Conservation (phyloP, 1,140 invertebrate genomes). For the Achatina immaculata region DNA sequence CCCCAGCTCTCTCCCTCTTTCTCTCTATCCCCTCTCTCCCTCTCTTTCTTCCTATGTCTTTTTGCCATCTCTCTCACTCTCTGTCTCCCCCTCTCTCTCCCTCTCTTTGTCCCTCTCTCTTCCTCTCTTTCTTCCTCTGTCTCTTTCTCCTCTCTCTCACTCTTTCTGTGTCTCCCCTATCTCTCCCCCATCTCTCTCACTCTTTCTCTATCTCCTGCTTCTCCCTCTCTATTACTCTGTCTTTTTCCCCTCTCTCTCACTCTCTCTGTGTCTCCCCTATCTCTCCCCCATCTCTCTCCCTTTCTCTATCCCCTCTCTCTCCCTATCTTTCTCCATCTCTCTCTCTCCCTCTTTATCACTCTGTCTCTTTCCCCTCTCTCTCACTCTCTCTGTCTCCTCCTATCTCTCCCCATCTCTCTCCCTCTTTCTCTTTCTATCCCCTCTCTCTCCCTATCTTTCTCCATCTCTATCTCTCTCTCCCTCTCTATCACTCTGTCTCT, state of each 20-base stretch:
- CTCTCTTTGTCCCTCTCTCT: constrained; percentile 3
- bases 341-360: background rate
- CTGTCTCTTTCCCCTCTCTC: background rate
- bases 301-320: background rate
- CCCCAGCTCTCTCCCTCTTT: background rate
- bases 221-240: background rate
- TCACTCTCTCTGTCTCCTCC: background rate
- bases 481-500: background rate
- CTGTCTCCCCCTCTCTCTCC: background rate
- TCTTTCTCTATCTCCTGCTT: background rate
- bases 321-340: background rate
- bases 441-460: background rate
- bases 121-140: constrained; percentile 3
- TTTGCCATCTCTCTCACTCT: too few species aligned
- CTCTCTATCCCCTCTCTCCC: too few species aligned
- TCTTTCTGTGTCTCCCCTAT: background rate
- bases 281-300: background rate
- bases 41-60: too few species aligned
- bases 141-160: constrained; percentile 2
- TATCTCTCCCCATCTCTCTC: background rate
- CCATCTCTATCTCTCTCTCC: background rate
- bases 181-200: background rate
- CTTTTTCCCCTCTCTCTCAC: background rate
- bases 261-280: background rate
- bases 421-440: background rate